Base-by-base conservation (phyloP, 1,140 invertebrate genomes). In the Aplysia californica region DNA sequence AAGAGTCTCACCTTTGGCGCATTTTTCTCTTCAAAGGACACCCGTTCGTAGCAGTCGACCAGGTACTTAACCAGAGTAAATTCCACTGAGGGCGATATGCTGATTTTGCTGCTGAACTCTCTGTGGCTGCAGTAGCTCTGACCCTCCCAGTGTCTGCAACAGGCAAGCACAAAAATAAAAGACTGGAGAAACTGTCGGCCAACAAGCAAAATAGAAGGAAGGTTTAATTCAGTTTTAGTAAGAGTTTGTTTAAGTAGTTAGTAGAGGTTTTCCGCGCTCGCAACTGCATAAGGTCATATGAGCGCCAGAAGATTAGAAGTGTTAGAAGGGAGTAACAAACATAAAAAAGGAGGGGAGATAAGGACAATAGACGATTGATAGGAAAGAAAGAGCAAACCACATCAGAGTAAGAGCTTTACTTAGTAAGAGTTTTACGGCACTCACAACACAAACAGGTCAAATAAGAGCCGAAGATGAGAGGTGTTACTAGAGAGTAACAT, bases 1-100 rank as follows among this genome's bases (percentile, higher is more conserved):
- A 2, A 44, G 4, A 61, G 38, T 78, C 80, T 82, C n/a, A 93
- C 93, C 91, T 95, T 96, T 29, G 95, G 94, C 39, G 88, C 82
- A 56, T 73, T 82, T 66, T 87, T 79, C 81, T 90, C 89, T 75
- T 89, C 89, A 29, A 83, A 59, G 5, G 81, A 78, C 2, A 88
- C 85, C 50, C 88, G 80, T 50, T 88, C 84, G 79, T 90, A 90
- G 75, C 86, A 87, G 70, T 90, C 89, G 44, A 89, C 75, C 21
- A 90, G 72, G 74, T 90, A 90, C 38, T 82, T 86, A 3, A 90
- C 78, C 80, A 90, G 83, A n/a, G 83, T 82, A 2, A 82, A 75
- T 65, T 89, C 88, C 68, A 82, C 81, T 77, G 82, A 86, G 36
- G 86, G 83, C n/a, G 76, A 80, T n/a, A 76, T 79, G 67, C 83